Percentiles rank a stretch among this genome's conserved stretches.
Evolutionary conservation across 2,113 vertebrate species (phyloP).

Genomic region (Acrocephalus arundinaceus): DNA sequence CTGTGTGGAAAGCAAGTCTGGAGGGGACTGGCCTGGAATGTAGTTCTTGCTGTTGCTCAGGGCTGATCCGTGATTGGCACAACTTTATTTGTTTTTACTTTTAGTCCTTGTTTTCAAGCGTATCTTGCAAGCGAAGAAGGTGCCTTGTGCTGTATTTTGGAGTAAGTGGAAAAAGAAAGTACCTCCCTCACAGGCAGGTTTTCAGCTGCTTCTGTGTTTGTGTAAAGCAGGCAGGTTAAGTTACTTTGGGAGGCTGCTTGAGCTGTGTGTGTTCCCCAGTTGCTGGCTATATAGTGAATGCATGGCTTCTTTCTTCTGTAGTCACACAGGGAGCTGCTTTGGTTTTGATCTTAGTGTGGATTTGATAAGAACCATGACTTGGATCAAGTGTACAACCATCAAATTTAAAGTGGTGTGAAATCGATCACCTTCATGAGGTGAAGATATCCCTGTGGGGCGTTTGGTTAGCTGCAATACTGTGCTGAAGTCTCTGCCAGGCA

Average conservation of each 20-base stretch:
- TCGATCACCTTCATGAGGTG: neutral
- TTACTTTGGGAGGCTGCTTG: neutral
- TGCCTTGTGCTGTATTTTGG: neutral
- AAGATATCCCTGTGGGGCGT: neutral
- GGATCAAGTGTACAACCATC: neutral
- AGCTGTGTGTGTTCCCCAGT: neutral
- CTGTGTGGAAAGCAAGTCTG: neutral
- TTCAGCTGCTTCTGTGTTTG: neutral
- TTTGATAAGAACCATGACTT: neutral
- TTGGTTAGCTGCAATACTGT: neutral
- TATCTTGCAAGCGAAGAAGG: neutral
- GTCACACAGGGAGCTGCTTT: neutral
- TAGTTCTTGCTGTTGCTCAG: neutral
- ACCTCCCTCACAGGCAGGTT: neutral
- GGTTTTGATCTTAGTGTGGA: neutral
- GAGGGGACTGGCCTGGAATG: neutral
- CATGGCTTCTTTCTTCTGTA: rapidly evolving
- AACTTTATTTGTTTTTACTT: neutral
- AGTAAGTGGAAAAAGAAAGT: neutral
- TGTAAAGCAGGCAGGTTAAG: neutral
- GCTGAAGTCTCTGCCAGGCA: neutral
- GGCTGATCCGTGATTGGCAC: neutral
- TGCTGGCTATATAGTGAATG: rapidly evolving
- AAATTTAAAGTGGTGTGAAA: neutral
- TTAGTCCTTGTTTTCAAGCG: neutral